A percentile compares a stretch with the other conserved stretches of the same genome.
These are phyloP conservation scores for Stigmatopora nigra DNA, from an alignment of 2,113 vertebrate genomes.

Conservation along the genomic window DNA sequence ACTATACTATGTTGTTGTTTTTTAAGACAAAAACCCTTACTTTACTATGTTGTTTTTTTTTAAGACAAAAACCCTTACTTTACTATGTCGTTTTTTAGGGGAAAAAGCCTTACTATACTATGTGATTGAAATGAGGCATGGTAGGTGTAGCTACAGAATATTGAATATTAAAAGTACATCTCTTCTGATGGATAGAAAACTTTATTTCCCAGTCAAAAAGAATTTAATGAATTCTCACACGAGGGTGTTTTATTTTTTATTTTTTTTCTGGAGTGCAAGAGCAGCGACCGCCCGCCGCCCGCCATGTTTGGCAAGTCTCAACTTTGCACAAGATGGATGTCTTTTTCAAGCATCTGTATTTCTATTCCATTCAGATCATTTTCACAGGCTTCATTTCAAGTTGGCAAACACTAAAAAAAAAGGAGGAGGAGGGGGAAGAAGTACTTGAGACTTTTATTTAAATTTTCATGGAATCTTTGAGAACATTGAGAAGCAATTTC, in stretches of 20 bases:
- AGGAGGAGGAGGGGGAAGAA: slow-evolving; percentile 52
- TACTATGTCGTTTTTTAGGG: too few relatives aligned
- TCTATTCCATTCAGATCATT: slow-evolving; percentile 67
- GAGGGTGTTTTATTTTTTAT: slow-evolving; percentile 61
- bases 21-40: too few relatives aligned
- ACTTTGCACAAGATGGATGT: slow-evolving; percentile 61
- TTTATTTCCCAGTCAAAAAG: slow-evolving; percentile 60
- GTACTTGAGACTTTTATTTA: slow-evolving; percentile 74
- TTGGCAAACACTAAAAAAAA: slow-evolving; percentile 53
- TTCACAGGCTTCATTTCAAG: slow-evolving; percentile 70
- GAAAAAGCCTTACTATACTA: too few relatives aligned
- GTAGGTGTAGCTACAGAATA: slow-evolving; percentile 51
- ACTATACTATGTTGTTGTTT: too few relatives aligned
- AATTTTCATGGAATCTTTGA: slow-evolving; percentile 77
- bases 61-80: too few relatives aligned
- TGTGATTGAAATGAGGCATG: too few relatives aligned
- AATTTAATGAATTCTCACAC: slow-evolving; percentile 62
- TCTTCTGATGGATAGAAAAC: slow-evolving; percentile 60
- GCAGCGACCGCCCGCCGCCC: slow-evolving; percentile 44
- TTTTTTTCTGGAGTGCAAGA: slow-evolving; percentile 51
- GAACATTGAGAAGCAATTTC: slow-evolving; percentile 78
- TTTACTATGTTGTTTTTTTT: too few relatives aligned
- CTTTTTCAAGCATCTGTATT: slow-evolving; percentile 33
- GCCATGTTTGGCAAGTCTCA: slow-evolving; percentile 49
- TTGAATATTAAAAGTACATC: slow-evolving; percentile 57